Base-by-base conservation (phyloP, 2,888 invertebrate species). In the Pollenia labialis region DNA sequence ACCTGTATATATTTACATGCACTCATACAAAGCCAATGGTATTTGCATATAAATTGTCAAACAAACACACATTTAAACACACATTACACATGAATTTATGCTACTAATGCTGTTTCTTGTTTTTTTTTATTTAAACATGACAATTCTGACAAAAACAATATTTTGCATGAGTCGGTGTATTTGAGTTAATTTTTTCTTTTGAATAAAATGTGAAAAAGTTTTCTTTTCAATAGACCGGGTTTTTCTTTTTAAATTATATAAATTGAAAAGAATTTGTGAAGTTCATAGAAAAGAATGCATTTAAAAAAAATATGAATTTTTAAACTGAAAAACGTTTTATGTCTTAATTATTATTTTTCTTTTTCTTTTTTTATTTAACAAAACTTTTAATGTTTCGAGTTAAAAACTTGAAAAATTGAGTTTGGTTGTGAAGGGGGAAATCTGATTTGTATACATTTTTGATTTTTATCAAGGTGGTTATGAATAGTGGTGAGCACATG, bases 91-190 rank as follows among this genome's bases (percentile, higher is more conserved):
- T 54, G 46, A 23, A 81, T 60, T 80, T 54, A 64, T 72, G 58
- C 64, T 60, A 58, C 56, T 40, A 18, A 58, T 42, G 64, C 46
- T 62, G 54, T 40, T 64, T 72, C 32, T 32, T 32, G 32, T 32
- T 32, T 6, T 32, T 32, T 32, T 23, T 9, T 46, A 64, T 56
- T 72, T 32, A 7, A 46, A 71, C 23, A 60, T 32, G 44, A 80
- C 62, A 64, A 60, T 71, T 80, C 52, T 80, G 71, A 80, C 60
- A 80, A 50, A 79, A 50, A 58, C 40, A 77, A 58, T 56, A 68
- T 56, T 46, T 66, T 8, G 72, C 32, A n/a, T 40, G 16, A 60
- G 48, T 74, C 7, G n/a, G 11, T 32, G 32, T 60, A 40, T 52
- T 46, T 12, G 14, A 46, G 64, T 14, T 60, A 6, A 11, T n/a